phyloP scores from a whole-genome alignment of 1,140 invertebrate species.

The Acyrthosiphon pisum region DNA sequence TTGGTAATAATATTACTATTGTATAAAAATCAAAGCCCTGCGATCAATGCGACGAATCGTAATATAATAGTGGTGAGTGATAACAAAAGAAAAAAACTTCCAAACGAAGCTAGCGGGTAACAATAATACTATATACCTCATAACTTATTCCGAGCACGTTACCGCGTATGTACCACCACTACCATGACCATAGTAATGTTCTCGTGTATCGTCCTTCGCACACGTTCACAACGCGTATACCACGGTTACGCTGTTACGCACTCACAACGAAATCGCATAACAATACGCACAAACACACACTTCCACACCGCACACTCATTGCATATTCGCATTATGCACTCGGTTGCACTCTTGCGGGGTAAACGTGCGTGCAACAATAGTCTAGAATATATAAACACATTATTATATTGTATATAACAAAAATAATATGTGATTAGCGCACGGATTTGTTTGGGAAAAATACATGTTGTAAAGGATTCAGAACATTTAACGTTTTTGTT shows the following conservation, averaged over 20 bases:
- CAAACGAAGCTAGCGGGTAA: too few relatives aligned
- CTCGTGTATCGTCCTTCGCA: background rate
- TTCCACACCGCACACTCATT: background rate
- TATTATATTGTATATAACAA: too few relatives aligned
- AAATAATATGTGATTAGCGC: background rate
- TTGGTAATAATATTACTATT: too few relatives aligned
- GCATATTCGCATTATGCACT: background rate
- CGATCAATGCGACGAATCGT: too few relatives aligned
- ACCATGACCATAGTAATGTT: background rate
- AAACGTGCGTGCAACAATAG: background rate
- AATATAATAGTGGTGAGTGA: background rate
- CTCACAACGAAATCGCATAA: background rate
- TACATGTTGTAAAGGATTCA: background rate
- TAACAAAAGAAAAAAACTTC: background rate
- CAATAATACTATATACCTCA: background rate
- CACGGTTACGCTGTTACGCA: background rate
- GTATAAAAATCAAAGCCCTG: too few relatives aligned
- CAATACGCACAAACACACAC: background rate
- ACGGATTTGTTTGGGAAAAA: background rate
- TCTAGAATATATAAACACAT: background rate
- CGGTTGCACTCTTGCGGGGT: background rate
- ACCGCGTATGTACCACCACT: background rate
- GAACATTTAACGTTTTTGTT: too few relatives aligned
- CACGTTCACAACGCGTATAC: background rate
- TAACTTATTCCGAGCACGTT: background rate